Conservation (phyloP, 2,113 vertebrate genomes). For the Apus apus region DNA sequence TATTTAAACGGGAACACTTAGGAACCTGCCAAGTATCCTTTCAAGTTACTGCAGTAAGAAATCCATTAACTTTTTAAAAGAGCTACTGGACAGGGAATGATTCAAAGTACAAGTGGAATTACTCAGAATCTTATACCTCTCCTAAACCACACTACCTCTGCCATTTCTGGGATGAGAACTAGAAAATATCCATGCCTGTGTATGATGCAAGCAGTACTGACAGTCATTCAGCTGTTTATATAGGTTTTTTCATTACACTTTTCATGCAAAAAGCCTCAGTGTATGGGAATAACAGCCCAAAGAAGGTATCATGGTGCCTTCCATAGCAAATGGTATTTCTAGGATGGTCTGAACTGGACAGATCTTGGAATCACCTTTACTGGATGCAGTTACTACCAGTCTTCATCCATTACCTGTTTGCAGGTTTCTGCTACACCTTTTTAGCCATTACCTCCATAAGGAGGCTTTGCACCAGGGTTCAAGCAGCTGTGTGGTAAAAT, state of each 20-base stretch:
- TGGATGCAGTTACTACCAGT: neutral
- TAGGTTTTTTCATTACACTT: neutral
- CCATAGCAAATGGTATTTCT: neutral
- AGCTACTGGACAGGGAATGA: neutral
- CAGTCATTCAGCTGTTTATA: neutral
- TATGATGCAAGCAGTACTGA: neutral
- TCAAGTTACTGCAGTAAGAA: neutral
- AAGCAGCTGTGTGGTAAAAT: neutral
- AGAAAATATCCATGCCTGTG: neutral
- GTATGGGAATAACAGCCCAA: neutral
- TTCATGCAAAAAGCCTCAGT: neutral
- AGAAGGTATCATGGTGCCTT: neutral
- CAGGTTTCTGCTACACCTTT: neutral
- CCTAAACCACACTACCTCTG: neutral
- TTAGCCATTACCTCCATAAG: neutral
- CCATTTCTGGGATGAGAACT: slow-evolving; percentile 20
- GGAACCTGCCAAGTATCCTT: neutral
- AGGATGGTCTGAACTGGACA: neutral
- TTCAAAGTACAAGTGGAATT: neutral
- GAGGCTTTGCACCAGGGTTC: neutral
- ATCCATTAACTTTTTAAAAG: neutral
- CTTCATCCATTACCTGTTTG: neutral
- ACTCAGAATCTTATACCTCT: neutral
- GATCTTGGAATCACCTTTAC: neutral
- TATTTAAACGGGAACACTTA: neutral